Conservation (phyloP, 1,140 invertebrate species). For the Leptinotarsa texana region DNA sequence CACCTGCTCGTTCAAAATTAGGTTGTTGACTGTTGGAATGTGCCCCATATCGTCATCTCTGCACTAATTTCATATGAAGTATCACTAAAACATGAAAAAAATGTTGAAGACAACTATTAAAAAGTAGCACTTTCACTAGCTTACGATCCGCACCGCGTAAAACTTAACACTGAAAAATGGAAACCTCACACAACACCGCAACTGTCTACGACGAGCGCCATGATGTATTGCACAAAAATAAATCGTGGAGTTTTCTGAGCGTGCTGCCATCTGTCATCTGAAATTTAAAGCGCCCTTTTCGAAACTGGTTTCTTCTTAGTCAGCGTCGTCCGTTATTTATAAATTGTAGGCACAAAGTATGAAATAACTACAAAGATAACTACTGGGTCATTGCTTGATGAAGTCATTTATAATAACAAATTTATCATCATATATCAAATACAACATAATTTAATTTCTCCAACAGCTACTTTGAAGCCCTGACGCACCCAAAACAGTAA, state of each 20-base stretch:
- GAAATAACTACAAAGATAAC: too few relatives aligned
- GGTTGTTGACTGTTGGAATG: slow-evolving; percentile 46
- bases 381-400: neutral
- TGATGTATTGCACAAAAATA: slow-evolving; percentile 37
- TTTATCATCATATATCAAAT: neutral
- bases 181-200: slow-evolving; percentile 54
- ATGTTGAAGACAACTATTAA: slow-evolving; percentile 34
- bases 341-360: too few relatives aligned
- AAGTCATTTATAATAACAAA: neutral
- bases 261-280: neutral
- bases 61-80: slow-evolving; percentile 23
- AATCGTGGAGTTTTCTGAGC: slow-evolving; percentile 1
- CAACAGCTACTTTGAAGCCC: too few relatives aligned
- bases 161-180: slow-evolving; percentile 56
- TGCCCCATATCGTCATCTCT: slow-evolving; percentile 36
- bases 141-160: slow-evolving; percentile 47
- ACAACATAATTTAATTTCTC: too few relatives aligned
- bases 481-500: too few relatives aligned
- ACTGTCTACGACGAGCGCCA: slow-evolving; percentile 51
- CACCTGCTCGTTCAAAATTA: slow-evolving; percentile 51
- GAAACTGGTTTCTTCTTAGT: too few relatives aligned
- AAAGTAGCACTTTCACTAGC: slow-evolving; percentile 42
- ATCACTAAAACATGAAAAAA: slow-evolving; percentile 27
- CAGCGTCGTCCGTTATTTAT: too few relatives aligned
- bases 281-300: neutral